Percentiles rank a stretch among this genome's conserved stretches.
Evolutionary conservation across 2,888 invertebrate genomes (phyloP).

Genomic region (Mycalesis mineus): DNA sequence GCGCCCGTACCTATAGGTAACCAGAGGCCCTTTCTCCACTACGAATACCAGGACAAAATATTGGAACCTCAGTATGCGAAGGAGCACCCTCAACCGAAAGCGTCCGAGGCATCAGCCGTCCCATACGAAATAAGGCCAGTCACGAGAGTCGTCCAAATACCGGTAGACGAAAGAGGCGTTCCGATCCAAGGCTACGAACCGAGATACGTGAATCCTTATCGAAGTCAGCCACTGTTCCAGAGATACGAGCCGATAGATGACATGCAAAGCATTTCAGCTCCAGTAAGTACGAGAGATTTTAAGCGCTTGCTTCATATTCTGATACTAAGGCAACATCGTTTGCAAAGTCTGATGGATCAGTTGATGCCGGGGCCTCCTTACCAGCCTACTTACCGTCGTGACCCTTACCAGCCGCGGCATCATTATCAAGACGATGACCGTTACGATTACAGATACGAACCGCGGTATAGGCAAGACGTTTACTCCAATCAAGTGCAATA

Average conservation of each 20-base stretch:
- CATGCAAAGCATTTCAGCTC: slow-evolving; percentile 80
- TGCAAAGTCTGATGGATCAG: slow-evolving; percentile 77
- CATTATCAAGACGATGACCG: slow-evolving; percentile 63
- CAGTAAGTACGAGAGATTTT: slow-evolving; percentile 84
- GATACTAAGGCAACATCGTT: slow-evolving; percentile 79
- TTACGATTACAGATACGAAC: slow-evolving; percentile 64
- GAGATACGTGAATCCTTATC: slow-evolving; percentile 58
- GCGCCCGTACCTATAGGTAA: slow-evolving; percentile 71
- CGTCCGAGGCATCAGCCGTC: slow-evolving; percentile 52
- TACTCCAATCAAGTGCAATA: slow-evolving; percentile 61
- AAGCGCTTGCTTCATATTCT: slow-evolving; percentile 82
- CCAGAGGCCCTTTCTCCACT: slow-evolving; percentile 71
- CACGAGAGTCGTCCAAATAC: slow-evolving; percentile 64
- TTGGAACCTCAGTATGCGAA: slow-evolving; percentile 66
- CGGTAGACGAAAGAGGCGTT: slow-evolving; percentile 68
- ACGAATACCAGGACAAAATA: slow-evolving; percentile 69
- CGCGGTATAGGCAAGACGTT: slow-evolving; percentile 54
- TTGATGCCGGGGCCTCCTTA: slow-evolving; percentile 55
- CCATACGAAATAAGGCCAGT: slow-evolving; percentile 61
- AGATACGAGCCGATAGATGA: slow-evolving; percentile 74
- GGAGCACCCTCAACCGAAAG: slow-evolving; percentile 50
- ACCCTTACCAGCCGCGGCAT: slow-evolving; percentile 45
- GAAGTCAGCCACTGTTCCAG: slow-evolving; percentile 42
- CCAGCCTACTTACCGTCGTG: slow-evolving; percentile 50
- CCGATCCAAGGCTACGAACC: slow-evolving; percentile 65